Base-by-base conservation (phyloP, 2,797 vertebrate genomes). In the Stomatorhinus walkeri region DNA sequence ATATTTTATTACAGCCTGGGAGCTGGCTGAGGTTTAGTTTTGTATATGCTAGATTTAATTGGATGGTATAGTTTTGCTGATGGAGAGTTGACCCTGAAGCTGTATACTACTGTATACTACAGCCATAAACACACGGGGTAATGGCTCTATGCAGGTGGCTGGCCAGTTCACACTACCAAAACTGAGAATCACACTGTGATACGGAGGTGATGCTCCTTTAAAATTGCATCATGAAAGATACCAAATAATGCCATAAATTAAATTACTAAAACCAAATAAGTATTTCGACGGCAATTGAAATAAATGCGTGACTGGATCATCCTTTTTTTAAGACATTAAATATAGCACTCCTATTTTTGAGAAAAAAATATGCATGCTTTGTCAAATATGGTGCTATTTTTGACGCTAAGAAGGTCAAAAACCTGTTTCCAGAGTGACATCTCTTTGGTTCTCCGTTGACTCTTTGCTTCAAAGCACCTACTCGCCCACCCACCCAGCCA, bases 361-460 rank as follows among this genome's bases (percentile, higher is more conserved):
- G 46, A 3, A 85, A 46, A 49, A 84, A 84, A 48, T 24, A 24
- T 16, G 43, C 48, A 76, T 46, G 3, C 1, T 54, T 40, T 76
- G 46, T 76, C 32, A 52, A 68, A 89, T 87, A 89, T 92, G 95
- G 95, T 95, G 95, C 95, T 95, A 95, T 61, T 6, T 43, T 43
- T 43, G 19, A 89, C 14, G 56, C 19, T 32, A 83, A 89, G 32
- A 28, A 61, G 51, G 49, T 52, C 28, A 54, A 79, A 89, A 32
- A 22, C 32, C 48, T 87, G 48, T 87, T 59, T 28, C 24, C 19
- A 89, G 87, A 14, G 40, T 43, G 61, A 89, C 8, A 24, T 36
- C 19, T 9, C 46, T 86, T 19, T 76, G 64, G 24, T 48, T 40
- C 8, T 51, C 12, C 24, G 28, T 76, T 88, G 22, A 88, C 10